Base-by-base conservation (phyloP, 1,140 invertebrate genomes). In the Tribolium castaneum region DNA sequence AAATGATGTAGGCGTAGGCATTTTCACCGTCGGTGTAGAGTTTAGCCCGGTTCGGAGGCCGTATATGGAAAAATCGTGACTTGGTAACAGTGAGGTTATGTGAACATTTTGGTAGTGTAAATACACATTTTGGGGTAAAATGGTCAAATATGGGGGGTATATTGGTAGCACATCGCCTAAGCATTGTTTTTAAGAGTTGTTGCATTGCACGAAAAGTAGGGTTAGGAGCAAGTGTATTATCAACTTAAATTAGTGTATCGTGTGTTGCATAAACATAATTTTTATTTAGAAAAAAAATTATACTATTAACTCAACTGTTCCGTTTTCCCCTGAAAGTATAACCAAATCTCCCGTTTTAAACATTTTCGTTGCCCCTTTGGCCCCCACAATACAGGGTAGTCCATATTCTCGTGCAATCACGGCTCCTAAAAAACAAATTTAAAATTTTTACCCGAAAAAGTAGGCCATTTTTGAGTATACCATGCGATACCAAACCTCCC, bases 401-500 rank as follows among this genome's bases (percentile, higher is more conserved):
- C 95, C 94, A 86, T 95, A 96, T 87, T 97, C 95, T 79, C 95
- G 88, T 1, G 95, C 95, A n/a, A 97, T 94, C 0, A 96, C 95
- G 70, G 95, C 95, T 56, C 95, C 93, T 94, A 75, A 72, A 85
- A 75, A 59, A 76, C 80, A 78, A 56, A 30, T 30, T 30, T 35
- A 45, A 49, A 19, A 70, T 25, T 62, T 45, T 1, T 70, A 4
- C n/a, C 22, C 4, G 9, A 3, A 4, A 22, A 30, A 39, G 66
- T 34, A 10, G 49, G 35, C 12, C 2, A 54, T 19, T 19, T 19
- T 19, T 19, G 16, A 19, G 16, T 19, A 81, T 84, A 93, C 93
- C 95, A 83, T 97, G 95, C 49, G 94, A 96, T 78, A 97, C 92
- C 0, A 96, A 89, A 50, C 96, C 95, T 13, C 95, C 95, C 4